Conservation (phyloP, 2,888 invertebrate genomes). For the Noctua pronuba region DNA sequence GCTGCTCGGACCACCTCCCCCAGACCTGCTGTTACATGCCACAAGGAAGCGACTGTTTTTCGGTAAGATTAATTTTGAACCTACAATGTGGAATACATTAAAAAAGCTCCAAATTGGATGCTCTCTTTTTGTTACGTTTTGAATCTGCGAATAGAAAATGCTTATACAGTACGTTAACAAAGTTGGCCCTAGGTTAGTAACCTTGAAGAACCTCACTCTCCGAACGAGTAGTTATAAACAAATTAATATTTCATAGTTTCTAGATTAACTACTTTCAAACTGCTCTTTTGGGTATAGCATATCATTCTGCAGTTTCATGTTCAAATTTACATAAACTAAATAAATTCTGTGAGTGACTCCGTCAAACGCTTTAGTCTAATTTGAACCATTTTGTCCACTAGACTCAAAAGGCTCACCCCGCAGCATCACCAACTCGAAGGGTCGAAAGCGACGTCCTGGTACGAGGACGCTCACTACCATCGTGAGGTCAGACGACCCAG, state of each 20-base stretch:
- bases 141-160: neutral
- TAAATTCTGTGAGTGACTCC: neutral
- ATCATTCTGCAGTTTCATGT: neutral
- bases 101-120: neutral
- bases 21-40: slow-evolving; percentile 95
- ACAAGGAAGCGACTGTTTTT: slow-evolving; percentile 96
- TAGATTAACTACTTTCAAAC: neutral
- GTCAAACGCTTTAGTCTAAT: neutral
- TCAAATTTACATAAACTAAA: neutral
- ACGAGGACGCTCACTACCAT: slow-evolving; percentile 95
- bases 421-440: slow-evolving; percentile 97
- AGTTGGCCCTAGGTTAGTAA: neutral
- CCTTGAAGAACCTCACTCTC: neutral
- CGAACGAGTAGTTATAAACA: neutral
- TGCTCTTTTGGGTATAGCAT: neutral
- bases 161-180: neutral
- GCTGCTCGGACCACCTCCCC: slow-evolving; percentile 97
- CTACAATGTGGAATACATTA: neutral
- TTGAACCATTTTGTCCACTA: slow-evolving; percentile 73
- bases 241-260: neutral
- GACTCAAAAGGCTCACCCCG: slow-evolving; percentile 98
- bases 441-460: slow-evolving; percentile 96
- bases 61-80: slow-evolving; percentile 89
- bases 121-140: neutral
- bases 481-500: slow-evolving; percentile 95